Base-by-base conservation (phyloP, 2,888 invertebrate species). In the Ganaspis brasiliensis region DNA sequence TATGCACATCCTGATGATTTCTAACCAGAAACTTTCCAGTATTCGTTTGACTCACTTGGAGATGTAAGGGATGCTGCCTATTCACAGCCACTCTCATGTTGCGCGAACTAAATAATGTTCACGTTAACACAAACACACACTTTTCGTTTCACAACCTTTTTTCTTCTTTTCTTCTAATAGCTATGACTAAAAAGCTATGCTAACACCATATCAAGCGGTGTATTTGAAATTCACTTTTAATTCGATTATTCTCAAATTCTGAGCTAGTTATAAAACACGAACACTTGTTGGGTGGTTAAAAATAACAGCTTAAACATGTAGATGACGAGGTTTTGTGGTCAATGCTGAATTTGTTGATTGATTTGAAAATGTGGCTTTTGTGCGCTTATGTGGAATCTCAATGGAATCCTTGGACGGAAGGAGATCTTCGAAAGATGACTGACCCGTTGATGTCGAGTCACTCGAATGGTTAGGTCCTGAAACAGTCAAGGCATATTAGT, bases 21-120 rank as follows among this genome's bases (percentile, higher is more conserved):
- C 85, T 89, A 79, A 90, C 87, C 84, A 89, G 84, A 85, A 91
- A 91, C 86, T 91, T 91, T 82, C 90, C 91, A 87, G 90, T 90
- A 83, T 87, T 89, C 75, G 87, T 86, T 55, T 91, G 89, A 73
- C 87, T 87, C 81, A 89, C 89, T 86, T 90, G 90, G 57, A 90
- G 84, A 84, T 89, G 90, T 85, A 89, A 84, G 81, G 89, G 89
- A 86, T 90, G 89, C 86, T 89, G 88, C 81, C 88, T 85, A 35
- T 83, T 78, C 82, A 87, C 85, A 76, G 87, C 85, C 85, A 89
- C 88, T 90, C 91, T 90, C 91, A 91, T 91, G 84, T 89, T 88
- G 85, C 79, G 72, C 70, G 67, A 63, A 63, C 45, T 67, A 26
- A 21, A 67, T 31, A 19, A 52, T 6, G 45, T 75, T 75, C 49